Evolutionary conservation across 53 echinoderm and acorn worm species (phyloP).

Genomic region (Paracentrotus lividus): DNA sequence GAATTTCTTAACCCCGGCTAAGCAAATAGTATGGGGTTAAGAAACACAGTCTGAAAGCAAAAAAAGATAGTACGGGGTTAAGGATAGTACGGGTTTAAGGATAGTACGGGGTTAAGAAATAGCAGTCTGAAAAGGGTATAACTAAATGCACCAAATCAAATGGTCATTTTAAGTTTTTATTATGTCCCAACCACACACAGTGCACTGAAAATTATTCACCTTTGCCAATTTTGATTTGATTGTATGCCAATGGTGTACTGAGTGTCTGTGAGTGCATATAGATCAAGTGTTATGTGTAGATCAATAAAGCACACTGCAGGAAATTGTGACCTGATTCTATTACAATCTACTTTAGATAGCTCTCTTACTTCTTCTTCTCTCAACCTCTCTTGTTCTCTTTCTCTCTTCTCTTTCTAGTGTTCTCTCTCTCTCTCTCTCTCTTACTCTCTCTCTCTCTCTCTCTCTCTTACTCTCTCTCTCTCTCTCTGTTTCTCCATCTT

Average conservation of each 20-base stretch:
- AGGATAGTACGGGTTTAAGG: too few relatives aligned
- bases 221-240: neutral
- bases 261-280: neutral
- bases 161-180: too few relatives aligned
- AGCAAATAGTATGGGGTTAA: too few relatives aligned
- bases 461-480: conserved; percentile 13
- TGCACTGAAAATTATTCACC: neutral
- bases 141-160: too few relatives aligned
- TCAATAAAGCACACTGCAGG: conserved; percentile 11
- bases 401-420: neutral
- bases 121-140: too few relatives aligned
- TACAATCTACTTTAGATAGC: conserved; percentile 45
- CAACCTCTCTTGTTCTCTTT: neutral
- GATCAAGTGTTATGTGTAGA: neutral
- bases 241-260: neutral
- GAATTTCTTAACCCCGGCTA: too few relatives aligned
- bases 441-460: neutral
- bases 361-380: neutral
- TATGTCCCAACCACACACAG: neutral
- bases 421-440: neutral
- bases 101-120: too few relatives aligned
- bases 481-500: too few relatives aligned
- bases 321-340: conserved; percentile 51
- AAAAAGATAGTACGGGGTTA: too few relatives aligned
- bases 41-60: too few relatives aligned